Evolutionary conservation across 37 sponge, comb jelly and placozoan genomes (phyloP).

Genomic region (Bolinopsis microptera): DNA sequence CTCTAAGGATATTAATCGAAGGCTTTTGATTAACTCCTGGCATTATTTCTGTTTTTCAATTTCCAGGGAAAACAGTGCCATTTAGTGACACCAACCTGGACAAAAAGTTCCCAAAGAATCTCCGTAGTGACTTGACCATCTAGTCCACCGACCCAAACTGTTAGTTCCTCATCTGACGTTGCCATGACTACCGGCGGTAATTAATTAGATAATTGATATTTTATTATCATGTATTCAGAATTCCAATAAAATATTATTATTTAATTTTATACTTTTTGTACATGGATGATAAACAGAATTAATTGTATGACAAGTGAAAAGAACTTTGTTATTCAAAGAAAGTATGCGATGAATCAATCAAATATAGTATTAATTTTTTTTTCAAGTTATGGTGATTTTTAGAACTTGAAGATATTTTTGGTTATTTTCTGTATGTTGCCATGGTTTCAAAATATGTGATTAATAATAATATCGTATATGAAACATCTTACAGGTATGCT

Average conservation of each 20-base stretch:
- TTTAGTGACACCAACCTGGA: no score
- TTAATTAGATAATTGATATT: not conserved
- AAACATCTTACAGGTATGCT: no score
- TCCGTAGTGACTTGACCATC: constrained; percentile 57
- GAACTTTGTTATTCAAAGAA: not conserved
- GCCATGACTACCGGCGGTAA: constrained; percentile 3
- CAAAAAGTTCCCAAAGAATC: constrained; percentile 58
- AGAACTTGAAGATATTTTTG: not conserved
- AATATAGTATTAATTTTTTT: not conserved
- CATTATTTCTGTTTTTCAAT: no score
- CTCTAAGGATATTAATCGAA: no score
- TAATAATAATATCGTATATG: not conserved
- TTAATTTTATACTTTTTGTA: no score
- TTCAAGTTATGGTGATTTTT: not conserved
- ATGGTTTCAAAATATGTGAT: not conserved
- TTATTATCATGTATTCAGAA: no score
- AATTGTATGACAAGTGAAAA: not conserved
- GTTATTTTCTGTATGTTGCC: not conserved
- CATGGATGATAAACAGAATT: no score
- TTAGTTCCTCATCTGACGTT: constrained; percentile 47
- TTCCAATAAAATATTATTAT: no score
- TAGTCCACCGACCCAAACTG: constrained; percentile 43
- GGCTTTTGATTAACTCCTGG: no score
- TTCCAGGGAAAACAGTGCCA: no score
- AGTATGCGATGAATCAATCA: not conserved